Conservation (phyloP, 2,797 vertebrate species). For the Coracias cyanogaster region DNA sequence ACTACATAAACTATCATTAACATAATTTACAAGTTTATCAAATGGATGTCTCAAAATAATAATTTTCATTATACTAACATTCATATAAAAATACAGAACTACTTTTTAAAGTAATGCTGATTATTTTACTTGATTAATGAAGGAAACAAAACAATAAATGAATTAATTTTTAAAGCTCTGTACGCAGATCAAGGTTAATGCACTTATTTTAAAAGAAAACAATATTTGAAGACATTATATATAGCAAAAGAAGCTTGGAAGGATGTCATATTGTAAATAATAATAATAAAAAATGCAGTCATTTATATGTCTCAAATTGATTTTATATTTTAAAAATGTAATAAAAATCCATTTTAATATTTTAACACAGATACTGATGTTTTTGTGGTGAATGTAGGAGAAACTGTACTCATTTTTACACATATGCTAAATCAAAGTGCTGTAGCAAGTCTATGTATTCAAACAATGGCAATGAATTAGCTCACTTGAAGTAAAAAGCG, state of each 20-base stretch:
- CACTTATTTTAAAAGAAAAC: neutral
- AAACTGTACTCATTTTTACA: neutral
- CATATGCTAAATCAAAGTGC: neutral
- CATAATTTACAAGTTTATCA: neutral
- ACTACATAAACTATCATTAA: neutral
- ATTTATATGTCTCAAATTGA: neutral
- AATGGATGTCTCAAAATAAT: neutral
- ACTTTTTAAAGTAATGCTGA: neutral
- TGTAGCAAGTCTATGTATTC: neutral
- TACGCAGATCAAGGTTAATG: neutral
- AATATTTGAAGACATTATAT: neutral
- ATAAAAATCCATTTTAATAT: neutral
- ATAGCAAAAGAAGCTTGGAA: neutral
- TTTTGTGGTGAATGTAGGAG: slow-evolving; percentile 1
- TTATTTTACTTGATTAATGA: neutral
- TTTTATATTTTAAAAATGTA: neutral
- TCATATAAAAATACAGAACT: neutral
- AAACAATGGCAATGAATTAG: neutral
- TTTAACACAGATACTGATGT: neutral
- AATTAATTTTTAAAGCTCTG: neutral
- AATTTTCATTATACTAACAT: neutral
- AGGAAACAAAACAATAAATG: neutral
- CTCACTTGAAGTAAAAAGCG: slow-evolving; percentile 36
- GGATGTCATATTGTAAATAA: neutral
- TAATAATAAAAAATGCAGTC: accelerated